Conservation (phyloP, 2,113 vertebrate genomes). For the Neomonachus schauinslandi region DNA sequence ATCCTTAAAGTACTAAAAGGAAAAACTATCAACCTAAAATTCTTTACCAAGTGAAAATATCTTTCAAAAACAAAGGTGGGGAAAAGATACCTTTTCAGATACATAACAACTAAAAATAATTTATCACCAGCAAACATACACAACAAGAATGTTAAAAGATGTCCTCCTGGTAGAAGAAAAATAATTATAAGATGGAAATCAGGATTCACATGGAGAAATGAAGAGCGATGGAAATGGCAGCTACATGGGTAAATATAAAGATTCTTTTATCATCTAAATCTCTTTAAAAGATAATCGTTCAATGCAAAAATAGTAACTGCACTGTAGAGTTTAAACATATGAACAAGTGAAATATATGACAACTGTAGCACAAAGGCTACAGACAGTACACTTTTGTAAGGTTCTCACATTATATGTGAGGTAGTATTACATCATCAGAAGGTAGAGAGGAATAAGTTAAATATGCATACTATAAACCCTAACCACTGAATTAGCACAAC, state of each 20-base stretch:
- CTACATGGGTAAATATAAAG: background rate
- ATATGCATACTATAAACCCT: background rate
- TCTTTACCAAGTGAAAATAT: background rate
- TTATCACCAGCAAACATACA: background rate
- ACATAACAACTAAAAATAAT: constrained; percentile 14
- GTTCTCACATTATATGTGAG: background rate
- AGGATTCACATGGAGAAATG: background rate
- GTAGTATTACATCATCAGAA: background rate
- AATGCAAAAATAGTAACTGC: background rate
- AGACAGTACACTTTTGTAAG: background rate
- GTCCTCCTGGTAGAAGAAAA: background rate
- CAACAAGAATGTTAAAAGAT: background rate
- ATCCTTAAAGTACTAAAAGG: background rate
- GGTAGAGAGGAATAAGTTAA: background rate
- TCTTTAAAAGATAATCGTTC: background rate
- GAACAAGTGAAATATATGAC: background rate
- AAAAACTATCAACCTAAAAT: constrained; percentile 29
- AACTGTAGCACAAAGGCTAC: background rate
- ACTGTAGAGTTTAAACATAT: background rate
- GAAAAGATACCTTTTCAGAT: background rate
- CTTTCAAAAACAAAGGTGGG: background rate
- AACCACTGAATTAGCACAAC: constrained; percentile 15
- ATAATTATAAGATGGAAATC: background rate
- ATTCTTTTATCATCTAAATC: constrained; percentile 3
- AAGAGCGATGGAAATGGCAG: background rate